Percentiles rank a stretch among this genome's conserved stretches.
Evolutionary conservation across 2,888 invertebrate genomes (phyloP).

Genomic region (Agrotis clavis): DNA sequence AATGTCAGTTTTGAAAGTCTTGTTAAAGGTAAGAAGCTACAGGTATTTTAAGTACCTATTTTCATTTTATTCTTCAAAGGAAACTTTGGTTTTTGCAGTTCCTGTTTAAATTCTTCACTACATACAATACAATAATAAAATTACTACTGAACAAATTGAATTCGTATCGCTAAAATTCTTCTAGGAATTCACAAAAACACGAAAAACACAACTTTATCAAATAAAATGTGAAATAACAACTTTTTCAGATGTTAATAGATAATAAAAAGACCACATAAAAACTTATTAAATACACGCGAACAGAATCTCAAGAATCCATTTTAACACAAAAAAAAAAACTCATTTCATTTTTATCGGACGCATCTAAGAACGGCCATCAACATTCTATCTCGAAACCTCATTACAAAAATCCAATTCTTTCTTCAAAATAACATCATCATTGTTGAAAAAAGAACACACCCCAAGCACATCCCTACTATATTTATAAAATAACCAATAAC

Average conservation of each 20-base stretch:
- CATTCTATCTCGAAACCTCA: slow-evolving; percentile 73
- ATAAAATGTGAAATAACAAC: slow-evolving; percentile 15
- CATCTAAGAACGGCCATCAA: slow-evolving; percentile 70
- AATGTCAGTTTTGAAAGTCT: too few species aligned
- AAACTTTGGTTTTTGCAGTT: background rate
- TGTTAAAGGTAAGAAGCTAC: too few species aligned
- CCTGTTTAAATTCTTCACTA: background rate
- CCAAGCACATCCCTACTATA: slow-evolving; percentile 65
- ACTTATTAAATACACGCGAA: slow-evolving; percentile 55
- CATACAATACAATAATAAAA: background rate
- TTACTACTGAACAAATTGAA: background rate
- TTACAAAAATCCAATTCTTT: slow-evolving; percentile 64
- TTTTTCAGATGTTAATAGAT: slow-evolving; percentile 40
- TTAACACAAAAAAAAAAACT: slow-evolving; percentile 59
- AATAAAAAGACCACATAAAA: slow-evolving; percentile 44
- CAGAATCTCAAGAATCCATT: slow-evolving; percentile 57
- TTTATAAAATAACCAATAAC: slow-evolving; percentile 87
- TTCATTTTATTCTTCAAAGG: background rate
- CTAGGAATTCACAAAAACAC: background rate
- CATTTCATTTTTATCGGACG: slow-evolving; percentile 65
- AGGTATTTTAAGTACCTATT: background rate
- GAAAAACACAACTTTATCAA: slow-evolving; percentile 3
- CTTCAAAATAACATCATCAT: slow-evolving; percentile 70
- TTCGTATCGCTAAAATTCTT: slow-evolving; percentile 2
- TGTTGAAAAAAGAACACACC: slow-evolving; percentile 70